Conservation (phyloP, 1,140 invertebrate species). For the Pseudobourletiella spinata region DNA sequence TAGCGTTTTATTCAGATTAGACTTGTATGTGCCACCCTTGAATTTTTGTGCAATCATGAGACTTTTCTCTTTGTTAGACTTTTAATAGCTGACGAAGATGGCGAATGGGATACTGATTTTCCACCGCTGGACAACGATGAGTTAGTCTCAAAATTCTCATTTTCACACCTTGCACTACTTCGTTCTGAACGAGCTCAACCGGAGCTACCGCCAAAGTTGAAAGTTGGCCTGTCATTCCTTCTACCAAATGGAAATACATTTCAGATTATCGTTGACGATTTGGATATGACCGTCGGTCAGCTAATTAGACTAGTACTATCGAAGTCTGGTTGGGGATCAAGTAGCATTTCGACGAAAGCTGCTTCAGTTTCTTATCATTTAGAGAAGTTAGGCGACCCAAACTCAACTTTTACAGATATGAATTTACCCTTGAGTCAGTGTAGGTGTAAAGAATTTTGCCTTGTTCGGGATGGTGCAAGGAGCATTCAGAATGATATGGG, state of each 20-base stretch:
- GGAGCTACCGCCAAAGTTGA: background rate
- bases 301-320: conserved; percentile 14
- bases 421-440: conserved; percentile 6
- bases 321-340: conserved; percentile 29
- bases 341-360: background rate
- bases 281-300: conserved; percentile 22
- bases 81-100: conserved; percentile 91
- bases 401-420: conserved; percentile 18
- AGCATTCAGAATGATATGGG: conserved; percentile 24
- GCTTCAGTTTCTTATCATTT: conserved; percentile 24
- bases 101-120: conserved; percentile 91
- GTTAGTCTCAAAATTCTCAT: conserved; percentile 84
- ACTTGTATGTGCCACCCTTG: no score
- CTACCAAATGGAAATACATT: conserved; percentile 28
- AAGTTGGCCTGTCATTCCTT: conserved; percentile 22
- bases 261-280: conserved; percentile 9
- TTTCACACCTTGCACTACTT: conserved; percentile 76
- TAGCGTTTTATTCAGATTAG: no score
- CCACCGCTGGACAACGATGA: conserved; percentile 79
- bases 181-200: conserved; percentile 14
- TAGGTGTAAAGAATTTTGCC: conserved; percentile 35
- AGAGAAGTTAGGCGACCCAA: conserved; percentile 31
- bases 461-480: conserved; percentile 34
- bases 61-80: no score
- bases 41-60: no score